Evolutionary conservation across 2,888 invertebrate genomes (phyloP).

Genomic region (Platynereis dumerilii): DNA sequence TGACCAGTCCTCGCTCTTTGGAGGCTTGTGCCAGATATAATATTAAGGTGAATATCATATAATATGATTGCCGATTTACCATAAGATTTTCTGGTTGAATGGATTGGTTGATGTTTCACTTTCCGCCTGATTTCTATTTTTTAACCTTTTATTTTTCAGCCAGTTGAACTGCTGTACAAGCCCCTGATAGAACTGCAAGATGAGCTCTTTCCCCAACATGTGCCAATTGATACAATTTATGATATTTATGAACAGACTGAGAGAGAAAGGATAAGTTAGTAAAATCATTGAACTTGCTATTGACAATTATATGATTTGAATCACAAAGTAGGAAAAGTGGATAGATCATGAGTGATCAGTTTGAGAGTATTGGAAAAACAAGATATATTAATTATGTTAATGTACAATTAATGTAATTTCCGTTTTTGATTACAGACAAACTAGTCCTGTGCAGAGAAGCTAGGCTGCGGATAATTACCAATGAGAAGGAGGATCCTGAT

Average conservation of each 20-base stretch:
- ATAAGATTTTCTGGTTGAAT: neutral
- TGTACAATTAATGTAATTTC: too few species aligned
- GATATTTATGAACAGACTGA: conserved; percentile 58
- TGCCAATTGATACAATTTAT: conserved; percentile 54
- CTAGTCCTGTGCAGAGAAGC: conserved; percentile 38
- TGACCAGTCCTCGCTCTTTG: conserved; percentile 68
- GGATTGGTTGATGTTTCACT: too few species aligned
- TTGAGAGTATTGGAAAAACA: too few species aligned
- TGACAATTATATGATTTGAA: neutral
- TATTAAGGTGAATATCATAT: conserved; percentile 62
- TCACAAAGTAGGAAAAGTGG: too few species aligned
- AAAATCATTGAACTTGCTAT: too few species aligned
- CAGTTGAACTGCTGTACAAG: conserved; percentile 58
- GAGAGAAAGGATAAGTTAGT: conserved; percentile 51
- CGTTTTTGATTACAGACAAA: conserved; percentile 28
- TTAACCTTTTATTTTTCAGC: conserved; percentile 46
- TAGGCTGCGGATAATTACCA: neutral
- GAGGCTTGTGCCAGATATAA: conserved; percentile 66
- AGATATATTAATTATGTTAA: too few species aligned
- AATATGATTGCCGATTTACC: neutral
- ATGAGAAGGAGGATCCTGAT: neutral
- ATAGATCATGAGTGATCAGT: too few species aligned
- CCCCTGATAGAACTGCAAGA: conserved; percentile 59
- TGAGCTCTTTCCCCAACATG: conserved; percentile 55
- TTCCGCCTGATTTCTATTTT: too few species aligned